These are phyloP conservation scores for Lepisosteus osseus DNA, from an alignment of 2,113 vertebrate genomes.

Conservation along the genomic window DNA sequence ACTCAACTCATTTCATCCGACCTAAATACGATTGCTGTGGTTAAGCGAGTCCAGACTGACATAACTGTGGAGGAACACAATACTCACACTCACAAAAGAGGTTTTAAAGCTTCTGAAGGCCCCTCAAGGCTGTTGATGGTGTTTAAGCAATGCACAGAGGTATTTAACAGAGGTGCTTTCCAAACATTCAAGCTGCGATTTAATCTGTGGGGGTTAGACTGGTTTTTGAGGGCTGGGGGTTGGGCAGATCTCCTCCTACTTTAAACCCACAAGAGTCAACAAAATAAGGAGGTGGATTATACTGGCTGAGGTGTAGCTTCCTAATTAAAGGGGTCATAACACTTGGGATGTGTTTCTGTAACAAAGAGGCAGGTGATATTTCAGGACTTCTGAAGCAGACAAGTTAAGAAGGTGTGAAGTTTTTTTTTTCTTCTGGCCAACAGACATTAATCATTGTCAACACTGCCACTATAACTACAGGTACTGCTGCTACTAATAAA, in stretches of 20 bases:
- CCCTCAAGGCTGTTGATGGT: conserved; percentile 87
- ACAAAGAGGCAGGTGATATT: not conserved
- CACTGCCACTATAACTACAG: not conserved
- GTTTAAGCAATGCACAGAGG: conserved; percentile 80
- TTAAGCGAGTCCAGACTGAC: conserved; percentile 77
- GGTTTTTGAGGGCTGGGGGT: conserved; percentile 68
- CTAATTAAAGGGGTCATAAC: not conserved
- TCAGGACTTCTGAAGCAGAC: not conserved
- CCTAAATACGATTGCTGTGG: conserved; percentile 77
- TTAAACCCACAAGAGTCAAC: conserved; percentile 74
- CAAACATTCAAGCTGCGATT: conserved; percentile 85
- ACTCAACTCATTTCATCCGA: conserved; percentile 81
- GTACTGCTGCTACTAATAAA: not conserved
- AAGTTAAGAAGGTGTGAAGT: not conserved
- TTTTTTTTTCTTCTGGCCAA: no score
- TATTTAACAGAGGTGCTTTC: conserved; percentile 78
- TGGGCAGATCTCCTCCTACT: conserved; percentile 75
- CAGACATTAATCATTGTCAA: no score
- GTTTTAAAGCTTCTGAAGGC: conserved; percentile 79
- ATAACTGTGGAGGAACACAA: conserved; percentile 79
- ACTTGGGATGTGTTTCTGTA: not conserved
- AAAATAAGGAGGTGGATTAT: conserved; percentile 51
- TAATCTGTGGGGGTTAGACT: conserved; percentile 74
- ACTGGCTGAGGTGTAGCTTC: not conserved
- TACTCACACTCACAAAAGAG: conserved; percentile 79